Evolutionary conservation across 2,888 invertebrate genomes (phyloP).

Genomic region (Lissocephala sabroskyi): DNA sequence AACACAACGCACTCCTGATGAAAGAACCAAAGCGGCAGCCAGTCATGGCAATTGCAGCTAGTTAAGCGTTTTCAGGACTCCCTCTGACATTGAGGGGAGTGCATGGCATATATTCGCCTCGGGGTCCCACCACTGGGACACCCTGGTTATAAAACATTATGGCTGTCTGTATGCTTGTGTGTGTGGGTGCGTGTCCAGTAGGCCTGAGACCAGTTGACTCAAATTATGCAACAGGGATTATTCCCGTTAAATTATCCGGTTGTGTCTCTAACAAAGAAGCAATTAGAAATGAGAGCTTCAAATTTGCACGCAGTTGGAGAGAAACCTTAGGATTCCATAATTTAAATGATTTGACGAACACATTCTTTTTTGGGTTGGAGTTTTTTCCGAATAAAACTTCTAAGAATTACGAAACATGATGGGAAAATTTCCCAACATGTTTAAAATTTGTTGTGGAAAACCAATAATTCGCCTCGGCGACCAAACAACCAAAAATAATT

Average conservation of each 20-base stretch:
- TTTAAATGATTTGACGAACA: too few species aligned
- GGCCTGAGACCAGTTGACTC: slow-evolving; percentile 33
- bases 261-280: too few species aligned
- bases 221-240: slow-evolving; percentile 48
- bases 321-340: too few species aligned
- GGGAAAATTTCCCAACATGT: too few species aligned
- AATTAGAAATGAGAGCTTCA: too few species aligned
- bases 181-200: slow-evolving; percentile 20
- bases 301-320: too few species aligned
- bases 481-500: slow-evolving; percentile 1
- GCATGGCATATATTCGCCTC: slow-evolving; percentile 42
- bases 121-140: slow-evolving; percentile 11
- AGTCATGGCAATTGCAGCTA: slow-evolving; percentile 22
- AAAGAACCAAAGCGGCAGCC: slow-evolving; percentile 40
- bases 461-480: slow-evolving; percentile 9
- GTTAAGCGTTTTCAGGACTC: slow-evolving; percentile 13
- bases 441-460: slow-evolving; percentile 20
- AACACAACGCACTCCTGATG: too few species aligned
- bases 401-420: not conserved
- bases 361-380: not conserved
- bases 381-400: not conserved
- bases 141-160: slow-evolving; percentile 12
- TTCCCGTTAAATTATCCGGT: slow-evolving; percentile 38
- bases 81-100: too few species aligned
- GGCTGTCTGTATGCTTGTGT: slow-evolving; percentile 7